phyloP scores from a whole-genome alignment of 1,140 invertebrate genomes.

The Rhyacophila brunnea region DNA sequence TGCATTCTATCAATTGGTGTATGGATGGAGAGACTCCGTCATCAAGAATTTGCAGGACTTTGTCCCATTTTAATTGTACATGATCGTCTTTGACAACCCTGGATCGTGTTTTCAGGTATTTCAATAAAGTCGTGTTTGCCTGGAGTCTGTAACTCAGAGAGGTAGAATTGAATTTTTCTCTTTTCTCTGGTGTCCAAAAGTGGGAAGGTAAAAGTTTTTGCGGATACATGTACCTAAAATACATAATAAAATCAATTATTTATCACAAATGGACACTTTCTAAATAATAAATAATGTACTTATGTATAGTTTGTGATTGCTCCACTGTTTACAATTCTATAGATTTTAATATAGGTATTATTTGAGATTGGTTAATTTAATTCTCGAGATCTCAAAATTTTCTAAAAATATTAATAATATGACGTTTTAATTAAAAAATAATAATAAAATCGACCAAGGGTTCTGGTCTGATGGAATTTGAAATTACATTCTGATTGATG shows the following conservation, averaged over 20 bases:
- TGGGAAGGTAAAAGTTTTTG: constrained; percentile 73
- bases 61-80: constrained; percentile 55
- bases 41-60: constrained; percentile 63
- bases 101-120: constrained; percentile 63
- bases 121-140: constrained; percentile 68
- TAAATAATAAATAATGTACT: no score
- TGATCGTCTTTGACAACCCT: constrained; percentile 51
- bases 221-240: constrained; percentile 68
- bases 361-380: no score
- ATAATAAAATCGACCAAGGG: no score
- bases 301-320: no score
- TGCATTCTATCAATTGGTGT: constrained; percentile 58
- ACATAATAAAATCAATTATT: not conserved
- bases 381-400: no score
- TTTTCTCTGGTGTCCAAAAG: constrained; percentile 84
- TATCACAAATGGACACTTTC: not conserved
- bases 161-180: constrained; percentile 65
- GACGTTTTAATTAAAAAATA: no score
- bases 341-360: no score
- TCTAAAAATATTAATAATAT: no score
- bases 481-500: no score
- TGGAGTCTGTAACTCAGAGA: constrained; percentile 61
- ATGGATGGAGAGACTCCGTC: constrained; percentile 71
- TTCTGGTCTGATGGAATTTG: no score
- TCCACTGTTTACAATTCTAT: no score